Conservation (phyloP, 2,113 vertebrate genomes). For the Chaetops frenatus region DNA sequence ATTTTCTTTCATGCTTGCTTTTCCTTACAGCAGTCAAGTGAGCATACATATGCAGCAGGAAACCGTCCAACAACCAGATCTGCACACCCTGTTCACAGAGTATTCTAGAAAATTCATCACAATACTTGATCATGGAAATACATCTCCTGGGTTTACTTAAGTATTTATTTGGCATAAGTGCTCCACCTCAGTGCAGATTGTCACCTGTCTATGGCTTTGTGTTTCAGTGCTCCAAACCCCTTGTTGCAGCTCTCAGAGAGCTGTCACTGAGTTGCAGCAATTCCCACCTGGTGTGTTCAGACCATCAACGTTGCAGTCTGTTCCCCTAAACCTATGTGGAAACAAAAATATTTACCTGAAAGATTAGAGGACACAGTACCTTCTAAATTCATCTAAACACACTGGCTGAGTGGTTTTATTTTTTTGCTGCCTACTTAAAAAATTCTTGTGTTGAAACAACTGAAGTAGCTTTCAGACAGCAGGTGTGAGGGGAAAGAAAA, state of each 20-base stretch:
- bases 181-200: background rate
- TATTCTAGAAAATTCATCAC: background rate
- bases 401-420: background rate
- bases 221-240: background rate
- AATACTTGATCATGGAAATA: background rate
- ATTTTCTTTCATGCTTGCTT: background rate
- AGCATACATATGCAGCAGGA: background rate
- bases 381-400: background rate
- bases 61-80: background rate
- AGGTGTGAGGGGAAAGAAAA: background rate
- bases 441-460: background rate
- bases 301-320: background rate
- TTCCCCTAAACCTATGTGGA: background rate
- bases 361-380: background rate
- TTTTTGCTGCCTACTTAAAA: background rate
- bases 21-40: background rate
- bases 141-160: background rate
- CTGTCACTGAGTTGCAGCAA: background rate
- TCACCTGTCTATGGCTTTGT: background rate
- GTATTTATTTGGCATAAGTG: background rate
- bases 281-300: accelerated
- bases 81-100: background rate
- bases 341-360: background rate
- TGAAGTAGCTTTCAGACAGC: background rate
- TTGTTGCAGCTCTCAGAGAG: accelerated